A percentile compares a stretch with the other conserved stretches of the same genome.
Evolutionary conservation across 2,797 vertebrate species (phyloP).

Genomic region (Hephaestus fuliginosus): DNA sequence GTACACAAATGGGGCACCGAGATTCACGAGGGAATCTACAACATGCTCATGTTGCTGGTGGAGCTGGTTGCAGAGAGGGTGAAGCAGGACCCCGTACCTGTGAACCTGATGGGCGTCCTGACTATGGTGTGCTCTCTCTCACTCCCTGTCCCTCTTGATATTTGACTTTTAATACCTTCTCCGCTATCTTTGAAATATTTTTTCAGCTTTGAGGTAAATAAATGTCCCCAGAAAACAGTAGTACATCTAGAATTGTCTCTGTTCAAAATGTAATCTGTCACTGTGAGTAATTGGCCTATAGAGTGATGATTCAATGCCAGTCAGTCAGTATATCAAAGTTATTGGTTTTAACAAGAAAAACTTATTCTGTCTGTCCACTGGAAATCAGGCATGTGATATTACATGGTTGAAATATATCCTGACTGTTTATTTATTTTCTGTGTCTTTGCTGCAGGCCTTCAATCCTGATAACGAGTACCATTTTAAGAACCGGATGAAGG

Average conservation of each 20-base stretch:
- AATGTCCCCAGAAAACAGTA: neutral
- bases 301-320: neutral
- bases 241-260: neutral
- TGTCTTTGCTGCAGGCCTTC: conserved; percentile 88
- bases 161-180: neutral
- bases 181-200: neutral
- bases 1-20: conserved; percentile 99
- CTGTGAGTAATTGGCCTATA: neutral
- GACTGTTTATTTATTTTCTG: neutral
- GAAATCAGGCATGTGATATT: neutral
- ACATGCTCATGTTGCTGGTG: conserved; percentile 98
- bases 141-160: neutral
- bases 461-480: conserved; percentile 99
- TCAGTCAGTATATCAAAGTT: neutral
- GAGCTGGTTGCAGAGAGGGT: conserved; percentile 97
- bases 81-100: conserved; percentile 96
- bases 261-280: neutral
- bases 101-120: conserved; percentile 93
- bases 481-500: conserved; percentile 99
- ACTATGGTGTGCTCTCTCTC: conserved; percentile 89
- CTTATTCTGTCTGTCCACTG: neutral
- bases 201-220: neutral
- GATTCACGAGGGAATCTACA: conserved; percentile 99
- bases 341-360: neutral
- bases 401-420: neutral